Base-by-base conservation (phyloP, 1,140 invertebrate species). In the Diorhabda sublineata region DNA sequence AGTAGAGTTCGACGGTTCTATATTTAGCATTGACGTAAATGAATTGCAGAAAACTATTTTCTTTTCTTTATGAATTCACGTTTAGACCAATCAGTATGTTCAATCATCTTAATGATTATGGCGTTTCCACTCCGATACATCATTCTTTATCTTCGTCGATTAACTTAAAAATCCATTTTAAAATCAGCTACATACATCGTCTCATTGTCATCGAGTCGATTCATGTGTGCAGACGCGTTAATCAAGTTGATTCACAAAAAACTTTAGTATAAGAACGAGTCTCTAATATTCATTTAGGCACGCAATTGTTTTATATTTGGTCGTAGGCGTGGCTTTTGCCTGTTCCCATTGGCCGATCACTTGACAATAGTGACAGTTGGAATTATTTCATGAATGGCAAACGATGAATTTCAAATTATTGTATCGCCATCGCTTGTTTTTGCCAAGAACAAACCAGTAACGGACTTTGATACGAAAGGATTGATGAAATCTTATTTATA, bases 361-460 rank as follows among this genome's bases (percentile, higher is more conserved):
- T 69, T 73, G 69, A 73, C 67, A 69, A 73, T 69, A 67, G 67
- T 73, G 72, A 73, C 72, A 73, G 63, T 70, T 73, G 63, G 56
- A 57, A 45, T 64, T 64, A 64, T 64, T 64, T 64, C 63, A 64
- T 64, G 63, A 64, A 64, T 64, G 63, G 63, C 63, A 64, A 64
- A 64, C 63, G 63, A 64, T 64, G 63, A 64, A 64, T 64, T 64
- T 64, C 41, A 57, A 64, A 64, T 64, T 43, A 57, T 57, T 45
- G 63, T 56, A 45, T 64, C 63, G 63, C 63, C 63, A 64, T 64
- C 45, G 63, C 63, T 64, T 57, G 63, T 64, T 64, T 64, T 64
- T 64, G 63, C 42, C 41, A 8, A 60, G 58, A 60, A 7, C 8
- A 45, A 52, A 52, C 6, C 47, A 52, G 47, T 26, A 6, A 52